A percentile compares a stretch with the other conserved stretches of the same genome.
phyloP scores from a whole-genome alignment of 2,888 invertebrate species.

The Nephrotoma flavescens region DNA sequence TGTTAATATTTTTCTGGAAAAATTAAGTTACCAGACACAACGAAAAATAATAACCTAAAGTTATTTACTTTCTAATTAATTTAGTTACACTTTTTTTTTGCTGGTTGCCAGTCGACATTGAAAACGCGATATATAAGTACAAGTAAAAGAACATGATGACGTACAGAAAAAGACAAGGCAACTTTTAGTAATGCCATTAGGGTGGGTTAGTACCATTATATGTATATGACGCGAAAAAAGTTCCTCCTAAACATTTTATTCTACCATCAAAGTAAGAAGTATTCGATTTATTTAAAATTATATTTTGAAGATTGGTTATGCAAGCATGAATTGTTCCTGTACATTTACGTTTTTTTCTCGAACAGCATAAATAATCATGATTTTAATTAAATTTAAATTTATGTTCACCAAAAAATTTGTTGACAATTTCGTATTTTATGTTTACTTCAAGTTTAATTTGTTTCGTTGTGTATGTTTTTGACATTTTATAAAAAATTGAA shows the following conservation, averaged over 20 bases:
- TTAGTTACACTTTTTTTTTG: neutral
- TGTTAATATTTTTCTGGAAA: neutral
- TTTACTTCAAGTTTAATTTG: neutral
- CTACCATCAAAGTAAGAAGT: neutral
- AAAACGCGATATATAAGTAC: neutral
- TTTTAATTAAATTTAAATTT: neutral
- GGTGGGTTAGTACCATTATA: neutral
- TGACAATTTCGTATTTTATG: neutral
- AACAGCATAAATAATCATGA: neutral
- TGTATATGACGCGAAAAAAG: neutral
- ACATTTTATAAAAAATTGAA: neutral
- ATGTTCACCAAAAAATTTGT: neutral
- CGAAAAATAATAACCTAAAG: slow-evolving; percentile 1
- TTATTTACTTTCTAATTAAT: slow-evolving; percentile 7
- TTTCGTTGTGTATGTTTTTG: neutral
- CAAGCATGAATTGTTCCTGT: neutral
- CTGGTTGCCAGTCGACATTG: neutral
- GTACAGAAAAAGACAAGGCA: neutral
- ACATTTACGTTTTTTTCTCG: neutral
- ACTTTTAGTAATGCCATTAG: neutral
- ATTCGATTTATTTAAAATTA: neutral
- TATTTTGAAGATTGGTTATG: neutral
- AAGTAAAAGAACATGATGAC: neutral
- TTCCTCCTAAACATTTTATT: neutral
- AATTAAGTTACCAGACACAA: neutral